Evolutionary conservation across 2,797 vertebrate genomes (phyloP).

Genomic region (Neosilurus hyrtlii): DNA sequence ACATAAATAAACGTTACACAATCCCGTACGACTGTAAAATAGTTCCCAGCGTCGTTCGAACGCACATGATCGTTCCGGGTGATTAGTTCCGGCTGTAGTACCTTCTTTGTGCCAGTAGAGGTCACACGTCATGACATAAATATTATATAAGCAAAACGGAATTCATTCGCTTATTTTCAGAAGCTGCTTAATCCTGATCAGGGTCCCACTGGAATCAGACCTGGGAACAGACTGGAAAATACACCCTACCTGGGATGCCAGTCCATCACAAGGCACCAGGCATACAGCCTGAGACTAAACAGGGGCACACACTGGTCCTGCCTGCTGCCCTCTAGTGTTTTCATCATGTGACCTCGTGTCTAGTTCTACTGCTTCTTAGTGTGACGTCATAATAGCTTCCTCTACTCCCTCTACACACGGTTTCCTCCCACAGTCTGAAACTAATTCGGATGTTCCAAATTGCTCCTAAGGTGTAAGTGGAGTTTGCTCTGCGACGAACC

Average conservation of each 20-base stretch:
- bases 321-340: too few relatives aligned
- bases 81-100: slow-evolving; percentile 8
- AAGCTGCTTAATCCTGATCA: neutral
- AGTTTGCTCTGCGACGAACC: too few relatives aligned
- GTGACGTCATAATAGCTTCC: too few relatives aligned
- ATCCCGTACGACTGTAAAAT: slow-evolving; percentile 29
- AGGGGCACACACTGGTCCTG: too few relatives aligned
- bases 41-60: slow-evolving; percentile 1
- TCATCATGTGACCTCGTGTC: too few relatives aligned
- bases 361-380: too few relatives aligned
- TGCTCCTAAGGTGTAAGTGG: too few relatives aligned
- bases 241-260: neutral
- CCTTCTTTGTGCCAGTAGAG: slow-evolving; percentile 5
- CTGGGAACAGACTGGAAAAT: neutral
- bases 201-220: neutral
- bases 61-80: slow-evolving; percentile 4
- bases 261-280: neutral
- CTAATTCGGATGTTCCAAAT: too few relatives aligned
- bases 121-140: neutral
- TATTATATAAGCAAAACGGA: neutral
- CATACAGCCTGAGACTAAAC: too few relatives aligned
- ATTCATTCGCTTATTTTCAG: neutral
- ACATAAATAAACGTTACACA: slow-evolving; percentile 1
- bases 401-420: too few relatives aligned
- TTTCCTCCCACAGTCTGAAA: too few relatives aligned